Base-by-base conservation (phyloP, 2,113 vertebrate genomes). In the Dunckerocampus dactyliophorus region DNA sequence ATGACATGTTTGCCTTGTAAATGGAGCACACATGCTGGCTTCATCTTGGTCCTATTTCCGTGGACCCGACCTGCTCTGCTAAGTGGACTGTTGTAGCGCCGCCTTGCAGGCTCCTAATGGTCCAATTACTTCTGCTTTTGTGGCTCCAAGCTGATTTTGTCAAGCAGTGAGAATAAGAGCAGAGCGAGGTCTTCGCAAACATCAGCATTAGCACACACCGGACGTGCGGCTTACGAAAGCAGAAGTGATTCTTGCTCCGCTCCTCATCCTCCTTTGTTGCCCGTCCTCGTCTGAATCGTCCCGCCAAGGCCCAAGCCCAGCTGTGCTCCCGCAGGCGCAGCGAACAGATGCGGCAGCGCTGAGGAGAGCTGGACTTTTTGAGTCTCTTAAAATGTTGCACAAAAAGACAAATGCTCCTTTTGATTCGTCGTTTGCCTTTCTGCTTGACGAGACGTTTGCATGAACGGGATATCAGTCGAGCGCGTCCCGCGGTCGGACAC, bases 261-360 rank as follows among this genome's bases (percentile, higher is more conserved):
- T 59, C 64, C 42, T 59, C 48, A 8, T 71, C 53, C 14, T 63
- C 45, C 16, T 54, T 22, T 71, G 64, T 4, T 45, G 28, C 57
- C 60, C 60, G 48, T 62, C 43, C 63, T 71, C 70, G 57, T 74
- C 62, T 55, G 69, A 83, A 78, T 87, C 87, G 85, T 87, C 82
- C 72, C 67, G 45, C 75, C 85, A 59, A 77, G 79, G 76, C 83
- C 67, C 51, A 43, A 69, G 82, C 86, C 84, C 90, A 91, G 89
- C 85, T 91, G 90, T 73, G 75, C 76, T 74, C 80, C 89, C 83
- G 62, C 22, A 72, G 86, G 85, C 81, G 71, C 39, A 70, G 57
- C 0, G 73, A 88, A 78, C 86, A 90, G 88, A 89, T 89, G 86
- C 22, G 13, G 42, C 39, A 14, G 46, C 22, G 16, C 43, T 8